Percentiles rank a stretch among this genome's conserved stretches.
Evolutionary conservation across 2,113 vertebrate species (phyloP).

Genomic region (Eretmochelys imbricata): DNA sequence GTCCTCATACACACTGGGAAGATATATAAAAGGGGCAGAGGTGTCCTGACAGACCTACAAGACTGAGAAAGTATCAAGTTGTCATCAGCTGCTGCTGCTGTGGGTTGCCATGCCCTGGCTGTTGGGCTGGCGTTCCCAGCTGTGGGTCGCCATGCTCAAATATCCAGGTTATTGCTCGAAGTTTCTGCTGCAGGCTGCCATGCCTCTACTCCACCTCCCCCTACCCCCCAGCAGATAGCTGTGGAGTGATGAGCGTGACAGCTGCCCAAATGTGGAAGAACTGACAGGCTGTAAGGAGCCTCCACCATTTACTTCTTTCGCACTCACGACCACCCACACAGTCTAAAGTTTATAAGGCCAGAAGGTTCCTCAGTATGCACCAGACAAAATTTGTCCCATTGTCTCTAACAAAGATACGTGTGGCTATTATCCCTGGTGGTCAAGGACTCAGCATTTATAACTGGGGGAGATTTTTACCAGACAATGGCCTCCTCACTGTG

Average conservation of each 20-base stretch:
- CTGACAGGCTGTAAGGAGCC: rapidly evolving
- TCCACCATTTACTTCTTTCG: neutral
- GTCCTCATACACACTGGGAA: rapidly evolving
- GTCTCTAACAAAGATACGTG: neutral
- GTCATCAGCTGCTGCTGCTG: neutral
- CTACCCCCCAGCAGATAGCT: neutral
- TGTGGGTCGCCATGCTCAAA: too few species aligned
- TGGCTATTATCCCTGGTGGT: neutral
- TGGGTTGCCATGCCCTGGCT: neutral
- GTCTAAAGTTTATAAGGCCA: neutral
- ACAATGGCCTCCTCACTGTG: neutral
- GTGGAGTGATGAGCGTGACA: neutral
- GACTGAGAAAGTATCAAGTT: neutral
- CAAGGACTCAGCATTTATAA: neutral
- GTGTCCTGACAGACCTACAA: neutral
- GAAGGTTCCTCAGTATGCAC: neutral
- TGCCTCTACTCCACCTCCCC: neutral
- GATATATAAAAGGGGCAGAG: neutral
- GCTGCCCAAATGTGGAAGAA: neutral
- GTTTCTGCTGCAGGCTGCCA: neutral
- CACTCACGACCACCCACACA: neutral
- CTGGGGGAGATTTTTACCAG: neutral
- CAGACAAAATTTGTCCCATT: neutral
- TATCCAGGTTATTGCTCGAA: too few species aligned
- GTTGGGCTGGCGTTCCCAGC: too few species aligned